Evolutionary conservation across 2,797 vertebrate genomes (phyloP).

Genomic region (Falco biarmicus): DNA sequence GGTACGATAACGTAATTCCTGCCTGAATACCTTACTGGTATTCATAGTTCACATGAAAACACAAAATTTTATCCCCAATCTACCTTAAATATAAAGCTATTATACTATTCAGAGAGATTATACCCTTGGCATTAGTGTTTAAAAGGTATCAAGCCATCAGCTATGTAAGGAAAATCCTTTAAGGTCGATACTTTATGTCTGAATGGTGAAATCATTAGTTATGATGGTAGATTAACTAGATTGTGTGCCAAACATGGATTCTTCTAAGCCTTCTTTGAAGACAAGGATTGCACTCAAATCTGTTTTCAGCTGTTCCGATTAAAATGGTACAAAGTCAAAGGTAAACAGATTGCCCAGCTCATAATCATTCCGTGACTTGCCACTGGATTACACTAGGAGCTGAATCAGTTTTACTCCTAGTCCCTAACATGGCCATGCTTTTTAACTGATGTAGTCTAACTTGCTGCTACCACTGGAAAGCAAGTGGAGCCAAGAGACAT

Average conservation of each 20-base stretch:
- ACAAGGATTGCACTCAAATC: neutral
- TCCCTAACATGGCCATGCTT: neutral
- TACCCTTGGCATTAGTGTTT: slow-evolving; percentile 33
- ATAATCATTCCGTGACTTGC: neutral
- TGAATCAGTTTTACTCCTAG: neutral
- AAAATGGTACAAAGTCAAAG: neutral
- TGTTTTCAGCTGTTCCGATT: neutral
- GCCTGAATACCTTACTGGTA: slow-evolving; percentile 51
- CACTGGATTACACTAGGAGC: rapidly evolving
- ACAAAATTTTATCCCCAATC: slow-evolving; percentile 64
- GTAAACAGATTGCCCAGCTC: neutral
- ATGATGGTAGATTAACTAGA: slow-evolving; percentile 38
- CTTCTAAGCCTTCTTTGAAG: neutral
- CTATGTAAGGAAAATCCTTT: slow-evolving; percentile 39
- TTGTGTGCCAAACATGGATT: neutral
- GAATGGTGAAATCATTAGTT: slow-evolving; percentile 50
- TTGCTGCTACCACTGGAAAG: neutral
- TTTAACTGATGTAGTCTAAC: neutral
- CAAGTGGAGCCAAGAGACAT: neutral
- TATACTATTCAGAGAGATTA: slow-evolving; percentile 46
- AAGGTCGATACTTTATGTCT: slow-evolving; percentile 21
- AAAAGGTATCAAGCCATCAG: slow-evolving; percentile 51
- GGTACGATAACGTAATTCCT: slow-evolving; percentile 66
- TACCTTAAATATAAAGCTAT: slow-evolving; percentile 59
- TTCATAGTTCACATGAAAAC: slow-evolving; percentile 51